Conservation (phyloP, 2,113 vertebrate genomes). For the Galemys pyrenaicus region DNA sequence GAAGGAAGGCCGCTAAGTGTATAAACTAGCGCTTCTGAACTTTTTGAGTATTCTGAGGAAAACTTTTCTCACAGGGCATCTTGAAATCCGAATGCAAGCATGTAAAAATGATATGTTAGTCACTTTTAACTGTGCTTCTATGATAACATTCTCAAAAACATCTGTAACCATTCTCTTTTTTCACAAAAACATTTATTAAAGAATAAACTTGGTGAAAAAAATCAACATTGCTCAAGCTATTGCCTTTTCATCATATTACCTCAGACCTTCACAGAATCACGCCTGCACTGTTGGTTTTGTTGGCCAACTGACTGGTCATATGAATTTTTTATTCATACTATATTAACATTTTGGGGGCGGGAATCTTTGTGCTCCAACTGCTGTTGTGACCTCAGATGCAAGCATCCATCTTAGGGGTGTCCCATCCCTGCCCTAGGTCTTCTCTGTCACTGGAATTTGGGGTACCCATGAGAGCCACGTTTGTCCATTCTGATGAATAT, state of each 20-base stretch:
- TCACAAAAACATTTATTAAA: too few relatives aligned
- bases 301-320: neutral
- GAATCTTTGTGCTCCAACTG: neutral
- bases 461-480: accelerated
- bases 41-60: neutral
- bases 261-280: neutral
- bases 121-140: neutral
- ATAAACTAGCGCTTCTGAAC: neutral
- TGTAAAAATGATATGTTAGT: neutral
- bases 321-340: neutral
- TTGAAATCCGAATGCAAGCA: neutral
- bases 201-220: neutral
- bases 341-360: neutral
- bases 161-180: neutral
- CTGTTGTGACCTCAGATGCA: neutral
- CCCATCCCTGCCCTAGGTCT: accelerated
- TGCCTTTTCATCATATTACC: neutral
- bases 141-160: neutral
- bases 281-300: neutral
- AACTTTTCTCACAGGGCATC: neutral
- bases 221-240: neutral
- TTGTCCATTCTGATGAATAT: neutral
- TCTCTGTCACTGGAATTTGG: neutral
- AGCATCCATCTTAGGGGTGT: neutral
- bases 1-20: neutral